Base-by-base conservation (phyloP, 2,113 vertebrate genomes). In the Ancistrus triradiatus region DNA sequence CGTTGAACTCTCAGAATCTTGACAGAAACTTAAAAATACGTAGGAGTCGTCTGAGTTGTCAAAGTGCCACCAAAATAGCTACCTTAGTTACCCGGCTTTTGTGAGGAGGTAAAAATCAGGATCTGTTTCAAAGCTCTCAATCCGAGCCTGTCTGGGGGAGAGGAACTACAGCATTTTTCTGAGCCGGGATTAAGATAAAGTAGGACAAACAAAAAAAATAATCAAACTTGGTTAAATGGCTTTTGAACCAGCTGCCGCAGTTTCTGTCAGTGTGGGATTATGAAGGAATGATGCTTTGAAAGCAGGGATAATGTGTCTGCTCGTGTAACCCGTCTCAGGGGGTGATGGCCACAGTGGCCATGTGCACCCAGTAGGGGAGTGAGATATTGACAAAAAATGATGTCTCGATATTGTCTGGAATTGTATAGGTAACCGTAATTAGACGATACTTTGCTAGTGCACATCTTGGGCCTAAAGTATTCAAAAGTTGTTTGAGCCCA, bases 181-280 rank as follows among this genome's bases (percentile, higher is more conserved):
- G 19, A 68, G 64, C 70, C 52, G 27, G 81, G 83, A 86, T 88
- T 85, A 86, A 70, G 77, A 78, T 80, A 85, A 88, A 88, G 78
- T 86, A 81, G 85, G 83, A 86, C 85, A 82, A 85, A 83, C 83
- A 70, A 83, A n/a, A 86, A 82, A 82, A 82, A 28, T 60, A 76
- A 66, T 66, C 74, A 78, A 84, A 86, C 59, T 84, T 83, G 64
- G 69, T 81, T 80, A 77, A 84, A 85, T 81, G 75, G 78, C 81
- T 83, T 84, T 74, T 53, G 49, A 81, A 81, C 78, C 85, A 83
- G 84, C 85, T 86, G 86, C 86, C 83, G 60, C 71, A 80, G 73
- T 74, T 77, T 74, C 66, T 80, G 62, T 59, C 75, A 80, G 83
- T 85, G 78, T 76, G 53, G 77, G 81, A 86, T 88, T 86, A 85